Conservation (phyloP, 2,888 invertebrate genomes). For the Lapara coniferarum region DNA sequence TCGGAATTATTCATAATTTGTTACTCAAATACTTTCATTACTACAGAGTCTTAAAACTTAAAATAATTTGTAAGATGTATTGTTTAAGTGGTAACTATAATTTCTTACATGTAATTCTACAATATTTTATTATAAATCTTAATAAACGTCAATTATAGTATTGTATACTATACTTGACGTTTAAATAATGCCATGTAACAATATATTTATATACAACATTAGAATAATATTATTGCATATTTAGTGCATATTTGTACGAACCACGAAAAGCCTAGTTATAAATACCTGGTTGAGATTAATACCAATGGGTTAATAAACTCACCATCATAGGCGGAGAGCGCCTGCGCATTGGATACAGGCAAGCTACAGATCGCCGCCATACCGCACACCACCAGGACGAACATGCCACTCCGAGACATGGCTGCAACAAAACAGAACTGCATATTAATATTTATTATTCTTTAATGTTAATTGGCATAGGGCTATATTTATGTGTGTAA, state of each 20-base stretch:
- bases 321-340: constrained; percentile 67
- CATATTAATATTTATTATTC: neutral
- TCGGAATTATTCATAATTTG: constrained; percentile 13
- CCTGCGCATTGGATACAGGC: constrained; percentile 65
- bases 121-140: neutral
- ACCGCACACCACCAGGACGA: constrained; percentile 64
- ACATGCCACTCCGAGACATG: constrained; percentile 67
- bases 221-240: neutral
- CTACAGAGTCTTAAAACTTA: neutral
- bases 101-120: too few species aligned
- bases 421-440: constrained; percentile 62
- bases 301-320: constrained; percentile 37
- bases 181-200: too few species aligned
- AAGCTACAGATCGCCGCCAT: constrained; percentile 62
- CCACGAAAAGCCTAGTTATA: too few species aligned
- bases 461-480: too few species aligned
- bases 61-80: neutral
- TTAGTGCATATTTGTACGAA: too few species aligned
- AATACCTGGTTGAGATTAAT: too few species aligned
- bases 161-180: too few species aligned
- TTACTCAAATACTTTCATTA: constrained; percentile 6
- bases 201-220: too few species aligned
- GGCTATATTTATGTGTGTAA: too few species aligned
- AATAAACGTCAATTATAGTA: too few species aligned
- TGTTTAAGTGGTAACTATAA: too few species aligned